These are phyloP conservation scores for Rhizomys pruinosus DNA, from an alignment of 2,113 vertebrate species.

Conservation along the genomic window DNA sequence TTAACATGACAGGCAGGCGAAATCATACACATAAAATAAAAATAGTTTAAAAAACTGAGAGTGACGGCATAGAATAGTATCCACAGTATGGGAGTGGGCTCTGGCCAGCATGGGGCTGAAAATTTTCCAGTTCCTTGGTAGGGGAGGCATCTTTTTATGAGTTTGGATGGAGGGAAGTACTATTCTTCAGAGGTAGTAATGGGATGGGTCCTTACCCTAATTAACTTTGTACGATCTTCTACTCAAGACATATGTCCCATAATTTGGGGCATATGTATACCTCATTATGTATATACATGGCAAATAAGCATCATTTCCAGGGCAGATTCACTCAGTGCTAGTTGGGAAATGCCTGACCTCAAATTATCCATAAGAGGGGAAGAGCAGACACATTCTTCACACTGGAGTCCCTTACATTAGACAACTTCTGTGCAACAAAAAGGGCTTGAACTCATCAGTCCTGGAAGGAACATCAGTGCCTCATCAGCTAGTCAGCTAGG, in stretches of 20 bases:
- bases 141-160: too few species aligned
- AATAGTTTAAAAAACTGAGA: too few species aligned
- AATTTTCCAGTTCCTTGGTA: neutral
- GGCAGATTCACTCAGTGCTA: neutral
- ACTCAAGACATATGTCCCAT: too few species aligned
- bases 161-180: neutral
- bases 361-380: neutral
- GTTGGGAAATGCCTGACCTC: neutral
- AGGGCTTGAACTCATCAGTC: neutral
- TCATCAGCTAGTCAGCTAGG: neutral
- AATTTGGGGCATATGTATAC: neutral
- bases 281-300: neutral
- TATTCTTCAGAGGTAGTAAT: neutral
- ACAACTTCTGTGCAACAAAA: neutral
- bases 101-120: neutral
- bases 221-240: neutral
- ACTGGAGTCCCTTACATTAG: neutral
- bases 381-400: neutral
- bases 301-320: neutral
- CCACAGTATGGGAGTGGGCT: neutral
- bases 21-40: too few species aligned
- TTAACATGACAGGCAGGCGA: too few species aligned
- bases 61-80: neutral
- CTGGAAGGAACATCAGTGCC: neutral
- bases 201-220: neutral